Evolutionary conservation across 2,888 invertebrate species (phyloP), one percentile per base, ranked within the genome.

Genomic region (Rhyacophila evoluta): DNA sequence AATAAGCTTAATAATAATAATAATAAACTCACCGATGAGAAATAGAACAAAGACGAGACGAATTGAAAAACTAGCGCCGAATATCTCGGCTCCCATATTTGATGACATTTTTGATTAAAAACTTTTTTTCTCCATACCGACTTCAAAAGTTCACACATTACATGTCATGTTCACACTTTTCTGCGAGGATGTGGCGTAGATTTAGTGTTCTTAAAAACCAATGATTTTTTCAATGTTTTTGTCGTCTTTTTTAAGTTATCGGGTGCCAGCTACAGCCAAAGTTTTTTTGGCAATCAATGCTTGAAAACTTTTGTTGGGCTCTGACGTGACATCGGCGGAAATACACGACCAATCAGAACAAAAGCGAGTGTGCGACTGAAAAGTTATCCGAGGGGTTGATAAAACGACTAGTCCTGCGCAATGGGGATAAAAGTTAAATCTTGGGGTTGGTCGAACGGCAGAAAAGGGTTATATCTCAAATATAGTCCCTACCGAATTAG

Each of bases 401-500:
- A 55, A 55, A 55, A 55, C 55, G 1, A 55, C 55, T 19, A 55
- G 55, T 19, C 55, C 55, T 55, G 55, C 55, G 55, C 55, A 55
- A 55, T 55, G 55, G 55, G 12, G 25, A 2, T 2, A 8, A 19
- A 10, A 19, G 5, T 55, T 55, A 19, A 10, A 6, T 25, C 8
- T 25, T 25, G 19, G 55, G 55, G 55, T 19, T 55, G 55, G 55
- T 19, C 1, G 19, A 25, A 15, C 55, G 10, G 15, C 15, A 55
- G 5, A 55, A 55, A 55, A 25, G 55, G 55, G 55, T 55, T 55
- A 55, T 19, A 4, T 55, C 25, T 55, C 10, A 25, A 19, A 55
- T 25, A 55, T 55, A 55, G 19, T 55, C 19, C 55, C 15, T 15
- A 6, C 19, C 1, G 19, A 5, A 55, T 6, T 6, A 2, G 15